A percentile compares a stretch with the other conserved stretches of the same genome.
Conservation (phyloP, 2,888 invertebrate genomes). For the Unio delphinus region DNA sequence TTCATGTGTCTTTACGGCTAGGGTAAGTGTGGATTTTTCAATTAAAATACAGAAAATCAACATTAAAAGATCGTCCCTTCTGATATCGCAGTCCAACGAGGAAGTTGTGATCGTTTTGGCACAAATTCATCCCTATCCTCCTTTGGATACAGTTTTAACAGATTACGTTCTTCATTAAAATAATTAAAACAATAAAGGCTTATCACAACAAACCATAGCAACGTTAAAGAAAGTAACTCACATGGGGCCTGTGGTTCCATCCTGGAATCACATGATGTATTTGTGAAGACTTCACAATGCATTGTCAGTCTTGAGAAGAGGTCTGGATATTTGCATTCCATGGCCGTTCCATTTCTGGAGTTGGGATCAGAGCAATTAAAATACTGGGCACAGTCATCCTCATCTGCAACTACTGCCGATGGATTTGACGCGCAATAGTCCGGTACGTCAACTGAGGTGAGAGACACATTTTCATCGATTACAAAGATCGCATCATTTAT, state of each 20-base stretch:
- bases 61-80: no score
- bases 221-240: conserved; percentile 20
- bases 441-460: conserved; percentile 29
- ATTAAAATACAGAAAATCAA: no score
- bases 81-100: no score
- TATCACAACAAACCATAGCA: no score
- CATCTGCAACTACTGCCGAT: conserved; percentile 22
- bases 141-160: no score
- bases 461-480: no score
- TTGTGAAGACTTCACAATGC: conserved; percentile 36
- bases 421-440: conserved; percentile 35
- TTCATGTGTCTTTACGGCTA: no score
- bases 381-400: conserved; percentile 34
- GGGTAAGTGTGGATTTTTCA: no score
- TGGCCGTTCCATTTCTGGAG: conserved; percentile 7
- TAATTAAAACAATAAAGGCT: background rate
- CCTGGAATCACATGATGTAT: conserved; percentile 40
- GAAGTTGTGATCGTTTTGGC: no score
- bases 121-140: no score
- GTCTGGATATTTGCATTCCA: conserved; percentile 51
- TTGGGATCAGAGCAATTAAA: conserved; percentile 27
- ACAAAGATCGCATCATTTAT: no score
- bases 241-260: conserved; percentile 45
- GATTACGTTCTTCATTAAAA: no score
- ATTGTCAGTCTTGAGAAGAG: conserved; percentile 37